Evolutionary conservation across 1,140 invertebrate species (phyloP), one percentile per base, ranked within the genome.

Genomic region (Leptinotarsa defecta): DNA sequence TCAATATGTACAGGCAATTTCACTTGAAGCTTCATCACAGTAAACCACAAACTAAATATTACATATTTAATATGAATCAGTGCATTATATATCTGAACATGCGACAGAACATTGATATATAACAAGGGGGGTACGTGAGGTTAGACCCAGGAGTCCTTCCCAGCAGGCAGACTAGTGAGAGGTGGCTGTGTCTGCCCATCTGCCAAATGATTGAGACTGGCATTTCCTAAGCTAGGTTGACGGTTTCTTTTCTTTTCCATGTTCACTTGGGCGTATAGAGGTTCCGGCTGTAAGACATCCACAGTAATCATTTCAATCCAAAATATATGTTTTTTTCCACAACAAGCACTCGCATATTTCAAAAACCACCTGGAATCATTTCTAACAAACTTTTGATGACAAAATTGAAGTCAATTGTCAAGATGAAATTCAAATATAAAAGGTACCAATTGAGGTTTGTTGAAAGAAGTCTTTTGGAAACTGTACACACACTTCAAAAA

Each of bases 181-280:
- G 81, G 79, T 48, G 76, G 75, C 73, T 57, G 75, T 67, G 75
- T 69, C 79, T 74, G 71, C 62, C 24, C 75, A 11, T 74, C 82
- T 20, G 81, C 79, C 43, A 84, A 71, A 69, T 85, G 82, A 71
- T 84, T 85, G 57, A 79, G 74, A 68, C 76, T 79, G 52, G 81
- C 81, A 77, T 81, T 85, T 22, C 83, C 83, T 49, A 85, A 80
- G 74, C 83, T 85, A 63, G 83, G 79, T 75, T 90, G 90, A 74
- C 91, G 88, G 84, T 91, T 91, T 82, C 91, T 91, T 85, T 93
- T 93, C 87, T 92, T 93, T 84, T 93, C 92, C 86, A 92, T 89
- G 85, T 94, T 93, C 79, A 94, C 92, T 89, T 94, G 92, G 84
- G 92, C 92, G 86, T 94, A 94, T 61, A 94, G 87, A 79, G 92